Base-by-base conservation (phyloP, 2,888 invertebrate genomes). In the Drosophila anomalata region DNA sequence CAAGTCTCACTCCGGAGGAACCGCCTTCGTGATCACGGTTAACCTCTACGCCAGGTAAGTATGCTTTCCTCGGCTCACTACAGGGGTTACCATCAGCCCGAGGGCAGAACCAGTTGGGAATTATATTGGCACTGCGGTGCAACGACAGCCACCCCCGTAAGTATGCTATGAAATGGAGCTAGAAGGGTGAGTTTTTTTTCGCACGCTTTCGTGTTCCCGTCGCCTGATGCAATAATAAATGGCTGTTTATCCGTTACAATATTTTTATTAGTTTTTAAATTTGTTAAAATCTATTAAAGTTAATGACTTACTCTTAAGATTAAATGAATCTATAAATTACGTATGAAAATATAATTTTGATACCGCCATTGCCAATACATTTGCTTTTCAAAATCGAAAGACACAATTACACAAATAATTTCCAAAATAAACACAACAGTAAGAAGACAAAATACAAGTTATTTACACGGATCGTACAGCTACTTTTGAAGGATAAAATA, bases 1-100 rank as follows among this genome's bases (percentile, higher is more conserved):
- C 77, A 73, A 87, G 81, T 61, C 87, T 84, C 87, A 55, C 87
- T 84, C 84, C 87, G 85, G 76, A 77, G 80, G 81, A 81, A 81
- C 81, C 62, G 86, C 86, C 83, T 86, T 83, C 41, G 36, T 83
- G 86, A 83, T 84, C 83, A 86, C 86, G 83, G 86, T 80, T 89
- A 83, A 89, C 89, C 90, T 86, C 90, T 90, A 90, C 90, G 90
- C 88, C 90, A 90, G 90, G 90, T 90, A 90, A 90, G 90, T 90
- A 90, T 90, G 87, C 87, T 83, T 88, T 52, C 5, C 0, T 1
- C 41, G 2, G 8, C 17, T 20, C 20, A 3, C 4, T 1, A 0
- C 2, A 4, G n/a, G 41, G 41, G 9, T 9, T 14, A 20, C 41
- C 41, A 42, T 42, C n/a, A 5, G 14, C 6, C n/a, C 6, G 17